Conservation (phyloP, 1,140 invertebrate genomes). For the Diorhabda elongata region DNA sequence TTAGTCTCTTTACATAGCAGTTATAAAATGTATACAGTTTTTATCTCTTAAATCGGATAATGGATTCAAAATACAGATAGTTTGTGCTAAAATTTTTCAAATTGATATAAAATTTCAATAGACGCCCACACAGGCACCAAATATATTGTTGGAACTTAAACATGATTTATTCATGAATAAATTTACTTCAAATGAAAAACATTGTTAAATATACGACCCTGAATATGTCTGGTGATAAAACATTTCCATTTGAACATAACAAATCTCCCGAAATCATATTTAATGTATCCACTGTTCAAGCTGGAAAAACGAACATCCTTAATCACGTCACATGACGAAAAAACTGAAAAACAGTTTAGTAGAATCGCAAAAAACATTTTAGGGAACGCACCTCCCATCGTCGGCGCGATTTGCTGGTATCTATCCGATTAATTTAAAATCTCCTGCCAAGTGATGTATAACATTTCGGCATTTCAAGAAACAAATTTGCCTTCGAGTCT, state of each 20-base stretch:
- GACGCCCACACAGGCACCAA: background rate
- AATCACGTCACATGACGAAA: background rate
- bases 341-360: constrained; percentile 1
- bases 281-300: background rate
- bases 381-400: background rate
- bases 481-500: constrained; percentile 26
- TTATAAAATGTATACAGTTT: no score
- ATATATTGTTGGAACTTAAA: background rate
- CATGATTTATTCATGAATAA: no score
- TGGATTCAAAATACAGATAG: no score
- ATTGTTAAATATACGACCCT: background rate
- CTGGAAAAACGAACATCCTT: background rate
- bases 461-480: constrained; percentile 25
- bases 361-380: background rate
- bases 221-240: background rate
- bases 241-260: background rate
- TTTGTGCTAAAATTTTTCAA: no score
- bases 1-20: background rate
- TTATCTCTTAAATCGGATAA: no score
- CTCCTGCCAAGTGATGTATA: constrained; percentile 25
- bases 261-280: background rate
- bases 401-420: background rate
- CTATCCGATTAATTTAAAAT: background rate
- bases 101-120: no score
- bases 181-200: background rate